These are phyloP conservation scores for Cuculus canorus DNA, from an alignment of 2,797 vertebrate genomes.

Conservation along the genomic window DNA sequence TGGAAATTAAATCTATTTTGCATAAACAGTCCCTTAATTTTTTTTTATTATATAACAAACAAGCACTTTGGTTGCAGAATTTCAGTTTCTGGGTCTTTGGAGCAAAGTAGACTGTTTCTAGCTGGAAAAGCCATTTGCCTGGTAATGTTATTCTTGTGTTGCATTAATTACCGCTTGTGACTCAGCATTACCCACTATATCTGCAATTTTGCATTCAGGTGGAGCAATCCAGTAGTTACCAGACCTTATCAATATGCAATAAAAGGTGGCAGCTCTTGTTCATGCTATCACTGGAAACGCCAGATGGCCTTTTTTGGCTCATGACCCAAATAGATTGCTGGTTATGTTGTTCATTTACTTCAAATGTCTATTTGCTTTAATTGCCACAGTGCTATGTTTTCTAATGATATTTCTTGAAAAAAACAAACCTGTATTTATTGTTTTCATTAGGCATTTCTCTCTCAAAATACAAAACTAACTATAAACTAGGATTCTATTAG, in stretches of 20 bases:
- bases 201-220: neutral
- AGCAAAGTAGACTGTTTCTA: neutral
- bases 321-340: slow-evolving; percentile 6
- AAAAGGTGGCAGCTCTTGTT: slow-evolving; percentile 42
- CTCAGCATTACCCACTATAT: rapidly evolving
- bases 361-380: slow-evolving; percentile 36
- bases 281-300: slow-evolving; percentile 4
- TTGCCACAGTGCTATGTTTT: neutral
- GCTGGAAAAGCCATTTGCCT: neutral
- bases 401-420: neutral
- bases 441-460: neutral
- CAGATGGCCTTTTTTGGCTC: slow-evolving; percentile 59
- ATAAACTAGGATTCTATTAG: neutral
- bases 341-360: slow-evolving; percentile 48
- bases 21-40: neutral
- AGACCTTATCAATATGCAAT: slow-evolving; percentile 47
- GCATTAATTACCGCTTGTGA: neutral
- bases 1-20: neutral
- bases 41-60: neutral
- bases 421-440: neutral
- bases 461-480: slow-evolving; percentile 4
- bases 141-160: neutral
- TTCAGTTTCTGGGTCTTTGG: neutral
- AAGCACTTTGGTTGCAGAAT: neutral
- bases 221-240: neutral